Conservation (phyloP, 2,888 invertebrate genomes). For the Apeira syringaria region DNA sequence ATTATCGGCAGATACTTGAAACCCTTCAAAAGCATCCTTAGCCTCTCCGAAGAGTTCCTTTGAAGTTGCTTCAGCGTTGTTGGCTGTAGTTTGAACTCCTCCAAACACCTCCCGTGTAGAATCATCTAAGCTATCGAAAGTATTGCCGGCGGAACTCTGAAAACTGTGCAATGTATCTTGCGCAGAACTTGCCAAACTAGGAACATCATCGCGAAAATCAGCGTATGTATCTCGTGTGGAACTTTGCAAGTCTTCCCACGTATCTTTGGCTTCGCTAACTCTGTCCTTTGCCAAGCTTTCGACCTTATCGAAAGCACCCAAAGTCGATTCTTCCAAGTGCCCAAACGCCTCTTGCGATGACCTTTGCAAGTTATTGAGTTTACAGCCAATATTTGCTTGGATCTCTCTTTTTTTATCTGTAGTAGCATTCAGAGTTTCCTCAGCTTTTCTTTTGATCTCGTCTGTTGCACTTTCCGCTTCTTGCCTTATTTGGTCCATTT, state of each 20-base stretch:
- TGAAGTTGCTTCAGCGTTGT: slow-evolving; percentile 49
- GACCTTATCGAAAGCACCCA: slow-evolving; percentile 73
- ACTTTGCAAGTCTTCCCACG: slow-evolving; percentile 72
- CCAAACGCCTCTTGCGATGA: slow-evolving; percentile 65
- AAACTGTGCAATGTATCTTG: slow-evolving; percentile 76
- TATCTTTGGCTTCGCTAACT: slow-evolving; percentile 61
- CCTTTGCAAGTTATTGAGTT: slow-evolving; percentile 53
- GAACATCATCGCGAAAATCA: slow-evolving; percentile 65
- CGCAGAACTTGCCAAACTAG: slow-evolving; percentile 65
- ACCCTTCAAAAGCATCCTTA: slow-evolving; percentile 67
- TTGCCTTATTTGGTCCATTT: slow-evolving; percentile 68
- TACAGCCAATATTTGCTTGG: slow-evolving; percentile 47
- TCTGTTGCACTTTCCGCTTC: slow-evolving; percentile 73
- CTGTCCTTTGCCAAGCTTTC: slow-evolving; percentile 77
- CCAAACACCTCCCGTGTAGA: slow-evolving; percentile 61
- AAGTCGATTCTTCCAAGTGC: slow-evolving; percentile 69
- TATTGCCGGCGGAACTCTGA: slow-evolving; percentile 77
- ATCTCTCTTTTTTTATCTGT: slow-evolving; percentile 58
- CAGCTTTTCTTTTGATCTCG: slow-evolving; percentile 69
- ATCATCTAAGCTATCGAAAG: slow-evolving; percentile 75
- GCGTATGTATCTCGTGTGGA: slow-evolving; percentile 73
- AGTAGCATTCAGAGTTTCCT: slow-evolving; percentile 62
- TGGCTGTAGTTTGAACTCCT: slow-evolving; percentile 41
- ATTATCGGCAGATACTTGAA: slow-evolving; percentile 74
- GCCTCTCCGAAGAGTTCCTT: slow-evolving; percentile 61